Evolutionary conservation across 2,888 invertebrate genomes (phyloP), one percentile per base, ranked within the genome.

Genomic region (Hartigia nigra): DNA sequence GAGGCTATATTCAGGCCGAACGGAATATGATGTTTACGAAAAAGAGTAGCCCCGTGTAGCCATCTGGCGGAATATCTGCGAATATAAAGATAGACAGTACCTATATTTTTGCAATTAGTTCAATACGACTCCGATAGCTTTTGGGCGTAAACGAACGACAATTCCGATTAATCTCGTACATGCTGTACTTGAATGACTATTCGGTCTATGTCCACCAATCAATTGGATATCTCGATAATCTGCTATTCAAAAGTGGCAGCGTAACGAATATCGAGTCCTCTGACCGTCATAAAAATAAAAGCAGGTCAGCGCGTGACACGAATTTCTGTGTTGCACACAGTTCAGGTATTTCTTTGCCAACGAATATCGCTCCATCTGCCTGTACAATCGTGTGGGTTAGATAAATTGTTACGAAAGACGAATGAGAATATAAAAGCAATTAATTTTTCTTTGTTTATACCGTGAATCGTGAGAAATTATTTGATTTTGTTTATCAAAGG

Each of bases 121-220:
- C 12, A 72, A 72, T 72, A 34, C 31, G 72, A 34, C 4, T 72
- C 72, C 39, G 32, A 31, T 31, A 72, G 14, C 72, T 31, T 72
- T 72, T 34, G 72, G 72, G 72, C 72, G 72, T 9, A 14, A 72
- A 72, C 32, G 72, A 72, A 72, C 31, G 72, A 72, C 31, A 72
- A 39, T 39, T 14, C 23, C 39, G 14, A 39, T 39, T 39, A 39
- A 4, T 39, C 39, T 39, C 23, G 23, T 39, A 39, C 39, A 23
- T 39, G 39, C 39, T 39, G 39, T 39, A 39, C 39, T 39, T 39
- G 39, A 39, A 39, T 39, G 39, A 39, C 39, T 2, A 23, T 39
- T 39, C 23, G 23, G 23, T 39, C 39, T 5, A 39, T 39, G 23
- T 39, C 39, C 9, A 39, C 23, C 1, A 23, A 39, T 39, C 39